These are phyloP conservation scores for Emydocephalus ijimae DNA, from an alignment of 2,113 vertebrate species.

Conservation along the genomic window DNA sequence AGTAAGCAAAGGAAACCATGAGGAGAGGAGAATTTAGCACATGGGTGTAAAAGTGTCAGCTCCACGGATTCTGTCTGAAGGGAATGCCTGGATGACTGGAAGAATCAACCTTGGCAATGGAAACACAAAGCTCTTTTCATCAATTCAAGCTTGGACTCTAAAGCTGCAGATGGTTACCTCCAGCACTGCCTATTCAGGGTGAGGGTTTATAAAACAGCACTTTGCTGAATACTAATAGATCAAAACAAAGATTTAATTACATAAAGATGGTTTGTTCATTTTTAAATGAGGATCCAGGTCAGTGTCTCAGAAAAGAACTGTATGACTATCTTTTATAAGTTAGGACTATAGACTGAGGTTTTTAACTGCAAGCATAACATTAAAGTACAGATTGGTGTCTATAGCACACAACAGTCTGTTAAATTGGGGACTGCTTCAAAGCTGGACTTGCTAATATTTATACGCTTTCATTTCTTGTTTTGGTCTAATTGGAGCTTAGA, in stretches of 20 bases:
- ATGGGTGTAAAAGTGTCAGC: conserved; percentile 75
- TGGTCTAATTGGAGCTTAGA: conserved; percentile 38
- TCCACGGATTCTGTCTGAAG: conserved; percentile 83
- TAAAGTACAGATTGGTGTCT: conserved; percentile 60
- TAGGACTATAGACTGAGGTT: conserved; percentile 74
- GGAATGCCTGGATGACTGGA: conserved; percentile 83
- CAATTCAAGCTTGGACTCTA: conserved; percentile 70
- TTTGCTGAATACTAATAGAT: conserved; percentile 81
- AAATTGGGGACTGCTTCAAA: conserved; percentile 51
- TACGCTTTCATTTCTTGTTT: conserved; percentile 27
- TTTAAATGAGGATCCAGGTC: conserved; percentile 76
- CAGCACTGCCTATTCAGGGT: conserved; percentile 74
- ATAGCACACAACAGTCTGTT: conserved; percentile 46
- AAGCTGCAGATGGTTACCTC: conserved; percentile 81
- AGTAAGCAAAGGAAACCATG: conserved; percentile 80
- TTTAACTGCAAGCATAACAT: conserved; percentile 66
- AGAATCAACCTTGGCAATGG: conserved; percentile 87
- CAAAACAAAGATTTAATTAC: conserved; percentile 82
- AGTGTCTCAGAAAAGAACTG: conserved; percentile 73
- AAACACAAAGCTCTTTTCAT: conserved; percentile 87
- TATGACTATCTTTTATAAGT: conserved; percentile 68
- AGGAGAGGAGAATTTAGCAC: conserved; percentile 84
- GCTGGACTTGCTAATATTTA: conserved; percentile 47
- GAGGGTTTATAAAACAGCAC: conserved; percentile 74
- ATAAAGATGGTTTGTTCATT: conserved; percentile 75